These are phyloP conservation scores for Phymastichus coffea DNA, from an alignment of 1,140 invertebrate species.

Conservation along the genomic window DNA sequence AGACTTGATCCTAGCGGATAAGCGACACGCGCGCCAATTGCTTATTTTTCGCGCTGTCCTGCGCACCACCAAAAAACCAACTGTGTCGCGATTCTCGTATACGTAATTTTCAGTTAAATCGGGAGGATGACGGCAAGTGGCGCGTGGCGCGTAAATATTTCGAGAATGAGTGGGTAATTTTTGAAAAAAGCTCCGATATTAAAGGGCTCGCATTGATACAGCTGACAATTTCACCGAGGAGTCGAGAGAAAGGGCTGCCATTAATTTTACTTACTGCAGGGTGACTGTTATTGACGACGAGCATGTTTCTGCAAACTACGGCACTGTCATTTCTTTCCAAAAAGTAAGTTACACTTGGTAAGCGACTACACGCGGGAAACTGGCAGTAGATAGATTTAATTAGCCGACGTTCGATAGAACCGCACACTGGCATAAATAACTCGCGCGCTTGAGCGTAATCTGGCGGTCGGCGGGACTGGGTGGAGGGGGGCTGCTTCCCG, in stretches of 20 bases:
- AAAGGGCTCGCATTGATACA: constrained; percentile 52
- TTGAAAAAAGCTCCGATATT: constrained; percentile 56
- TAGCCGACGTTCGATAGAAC: constrained; percentile 16
- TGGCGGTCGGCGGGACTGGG: background rate
- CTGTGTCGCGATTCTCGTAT: too few species aligned
- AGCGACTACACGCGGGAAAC: too few species aligned
- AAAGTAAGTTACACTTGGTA: too few species aligned
- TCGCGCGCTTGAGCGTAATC: constrained; percentile 6
- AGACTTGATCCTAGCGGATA: too few species aligned
- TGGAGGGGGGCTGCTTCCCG: background rate
- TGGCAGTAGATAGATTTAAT: constrained; percentile 29
- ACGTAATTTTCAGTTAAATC: too few species aligned
- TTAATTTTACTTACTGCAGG: constrained; percentile 56
- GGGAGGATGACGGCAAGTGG: too few species aligned
- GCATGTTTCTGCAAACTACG: too few species aligned
- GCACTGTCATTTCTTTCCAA: too few species aligned
- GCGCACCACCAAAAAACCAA: too few species aligned
- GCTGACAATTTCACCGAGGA: constrained; percentile 45
- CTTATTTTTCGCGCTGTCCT: too few species aligned
- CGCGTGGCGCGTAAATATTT: constrained; percentile 54
- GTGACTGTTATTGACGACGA: too few species aligned
- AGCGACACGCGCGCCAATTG: too few species aligned
- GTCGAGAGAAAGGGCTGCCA: constrained; percentile 39
- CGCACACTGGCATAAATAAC: constrained; percentile 30
- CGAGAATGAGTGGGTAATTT: constrained; percentile 57